phyloP scores from a whole-genome alignment of 2,888 invertebrate species.

The Lypha dubia region DNA sequence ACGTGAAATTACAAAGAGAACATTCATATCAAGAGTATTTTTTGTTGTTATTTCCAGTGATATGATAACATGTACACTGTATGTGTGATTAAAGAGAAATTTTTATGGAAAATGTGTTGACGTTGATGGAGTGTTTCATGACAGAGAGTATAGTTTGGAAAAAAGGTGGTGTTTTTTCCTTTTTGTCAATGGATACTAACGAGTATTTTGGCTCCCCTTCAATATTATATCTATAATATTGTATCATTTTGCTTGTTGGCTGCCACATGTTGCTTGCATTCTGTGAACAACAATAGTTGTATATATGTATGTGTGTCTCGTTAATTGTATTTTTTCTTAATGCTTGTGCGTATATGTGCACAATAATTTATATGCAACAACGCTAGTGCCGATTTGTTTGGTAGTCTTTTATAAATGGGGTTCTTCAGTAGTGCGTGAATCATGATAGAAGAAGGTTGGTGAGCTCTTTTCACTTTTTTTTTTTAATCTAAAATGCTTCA shows the following conservation, averaged over 20 bases:
- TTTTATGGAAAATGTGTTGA: background rate
- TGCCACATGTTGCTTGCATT: slow-evolving; percentile 80
- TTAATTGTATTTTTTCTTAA: slow-evolving; percentile 59
- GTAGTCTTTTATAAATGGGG: slow-evolving; percentile 50
- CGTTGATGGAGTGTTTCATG: too few relatives aligned
- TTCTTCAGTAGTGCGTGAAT: slow-evolving; percentile 72
- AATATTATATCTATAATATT: slow-evolving; percentile 47
- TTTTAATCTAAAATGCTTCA: slow-evolving; percentile 36
- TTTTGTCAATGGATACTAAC: background rate
- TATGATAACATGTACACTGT: slow-evolving; percentile 53
- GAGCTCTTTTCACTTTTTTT: slow-evolving; percentile 70
- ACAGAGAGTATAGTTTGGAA: slow-evolving; percentile 19
- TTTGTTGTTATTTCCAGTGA: background rate
- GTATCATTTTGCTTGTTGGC: slow-evolving; percentile 41
- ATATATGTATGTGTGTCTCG: slow-evolving; percentile 30
- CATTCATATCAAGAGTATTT: background rate
- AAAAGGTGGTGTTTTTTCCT: slow-evolving; percentile 57
- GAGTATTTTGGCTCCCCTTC: slow-evolving; percentile 51
- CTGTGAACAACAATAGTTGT: slow-evolving; percentile 28
- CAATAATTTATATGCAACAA: slow-evolving; percentile 7
- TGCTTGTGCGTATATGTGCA: slow-evolving; percentile 56
- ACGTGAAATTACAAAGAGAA: slow-evolving; percentile 26
- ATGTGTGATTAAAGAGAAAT: slow-evolving; percentile 44
- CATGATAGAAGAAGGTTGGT: slow-evolving; percentile 81
- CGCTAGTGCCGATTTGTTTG: slow-evolving; percentile 60